phyloP scores from a whole-genome alignment of 2,113 vertebrate species.

The Typhlomys cinereus region DNA sequence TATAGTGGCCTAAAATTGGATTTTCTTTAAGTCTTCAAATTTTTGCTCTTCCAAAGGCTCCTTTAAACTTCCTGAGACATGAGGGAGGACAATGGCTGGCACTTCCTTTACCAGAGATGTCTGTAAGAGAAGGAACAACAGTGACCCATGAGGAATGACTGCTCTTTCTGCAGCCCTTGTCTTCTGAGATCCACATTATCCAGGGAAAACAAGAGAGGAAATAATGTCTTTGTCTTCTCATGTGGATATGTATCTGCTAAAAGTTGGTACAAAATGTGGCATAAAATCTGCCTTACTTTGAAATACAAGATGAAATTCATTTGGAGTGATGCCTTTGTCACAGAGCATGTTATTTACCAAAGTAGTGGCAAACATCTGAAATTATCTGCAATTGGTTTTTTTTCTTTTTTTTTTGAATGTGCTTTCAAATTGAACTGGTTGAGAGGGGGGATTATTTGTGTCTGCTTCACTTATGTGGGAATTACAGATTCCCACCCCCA shows the following conservation, averaged over 20 bases:
- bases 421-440: conserved; percentile 54
- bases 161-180: background rate
- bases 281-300: conserved; percentile 11
- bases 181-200: background rate
- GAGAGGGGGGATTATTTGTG: background rate
- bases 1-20: background rate
- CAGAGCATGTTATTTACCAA: conserved; percentile 44
- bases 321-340: background rate
- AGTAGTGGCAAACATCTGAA: conserved; percentile 2
- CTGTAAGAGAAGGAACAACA: background rate
- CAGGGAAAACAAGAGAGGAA: background rate
- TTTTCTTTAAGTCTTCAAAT: conserved; percentile 44
- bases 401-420: conserved; percentile 19
- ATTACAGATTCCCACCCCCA: background rate
- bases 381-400: conserved; percentile 11
- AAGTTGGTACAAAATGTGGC: background rate
- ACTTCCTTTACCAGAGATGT: background rate
- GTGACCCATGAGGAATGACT: background rate
- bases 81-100: background rate
- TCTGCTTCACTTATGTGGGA: conserved; percentile 47
- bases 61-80: background rate
- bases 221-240: background rate
- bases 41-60: background rate
- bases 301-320: conserved; percentile 33
- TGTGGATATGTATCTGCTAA: background rate